Percentiles rank a stretch among this genome's conserved stretches.
These are phyloP conservation scores for Quadroppia sp. DNA, from an alignment of 2,888 invertebrate species.

Conservation along the genomic window DNA sequence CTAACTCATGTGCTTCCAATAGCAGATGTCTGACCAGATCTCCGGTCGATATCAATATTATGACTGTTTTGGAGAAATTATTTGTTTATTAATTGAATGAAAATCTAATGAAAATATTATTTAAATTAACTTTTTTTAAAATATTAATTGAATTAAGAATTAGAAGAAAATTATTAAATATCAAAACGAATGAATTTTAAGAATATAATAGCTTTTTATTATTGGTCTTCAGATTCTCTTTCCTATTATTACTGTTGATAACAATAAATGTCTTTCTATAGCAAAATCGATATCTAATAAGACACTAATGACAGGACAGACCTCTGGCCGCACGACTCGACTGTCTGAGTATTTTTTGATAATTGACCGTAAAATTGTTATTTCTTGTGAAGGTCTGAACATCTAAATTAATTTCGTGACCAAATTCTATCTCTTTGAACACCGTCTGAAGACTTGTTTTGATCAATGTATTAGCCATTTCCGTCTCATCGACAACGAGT, in stretches of 20 bases:
- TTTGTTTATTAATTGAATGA: too few species aligned
- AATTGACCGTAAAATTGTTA: slow-evolving; percentile 35
- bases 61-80: slow-evolving; percentile 45
- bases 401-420: slow-evolving; percentile 41
- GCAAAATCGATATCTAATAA: neutral
- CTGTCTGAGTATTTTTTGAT: slow-evolving; percentile 17
- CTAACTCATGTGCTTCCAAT: slow-evolving; percentile 45
- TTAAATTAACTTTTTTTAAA: too few species aligned
- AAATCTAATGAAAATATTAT: too few species aligned
- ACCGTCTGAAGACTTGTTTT: slow-evolving; percentile 25
- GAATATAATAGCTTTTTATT: too few species aligned
- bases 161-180: too few species aligned
- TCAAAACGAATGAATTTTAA: too few species aligned
- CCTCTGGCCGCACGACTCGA: slow-evolving; percentile 38
- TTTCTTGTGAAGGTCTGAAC: slow-evolving; percentile 22
- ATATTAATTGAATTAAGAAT: too few species aligned
- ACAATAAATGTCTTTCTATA: too few species aligned
- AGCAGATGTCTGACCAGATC: slow-evolving; percentile 45
- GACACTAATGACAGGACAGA: slow-evolving; percentile 23
- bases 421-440: slow-evolving; percentile 41
- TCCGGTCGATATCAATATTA: slow-evolving; percentile 45
- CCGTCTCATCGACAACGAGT: slow-evolving; percentile 48
- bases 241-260: too few species aligned
- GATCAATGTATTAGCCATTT: slow-evolving; percentile 33
- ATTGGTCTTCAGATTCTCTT: too few species aligned